phyloP scores from a whole-genome alignment of 2,888 invertebrate genomes.

The Torymus tubicola region DNA sequence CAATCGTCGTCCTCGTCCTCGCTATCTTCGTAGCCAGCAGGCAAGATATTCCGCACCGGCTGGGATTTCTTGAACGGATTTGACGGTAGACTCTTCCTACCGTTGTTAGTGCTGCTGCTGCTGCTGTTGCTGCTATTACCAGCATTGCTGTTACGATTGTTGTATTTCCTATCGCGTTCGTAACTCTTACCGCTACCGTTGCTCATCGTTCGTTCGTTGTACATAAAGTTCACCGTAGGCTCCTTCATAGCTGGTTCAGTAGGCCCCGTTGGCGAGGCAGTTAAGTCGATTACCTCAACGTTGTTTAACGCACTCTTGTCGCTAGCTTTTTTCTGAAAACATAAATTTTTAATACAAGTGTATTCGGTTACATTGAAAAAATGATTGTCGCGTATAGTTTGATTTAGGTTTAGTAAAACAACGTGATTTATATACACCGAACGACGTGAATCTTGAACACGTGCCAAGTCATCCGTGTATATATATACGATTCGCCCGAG shows the following conservation, averaged over 20 bases:
- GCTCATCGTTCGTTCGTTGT: slow-evolving; percentile 58
- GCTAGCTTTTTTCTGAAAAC: no score
- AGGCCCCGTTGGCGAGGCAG: slow-evolving; percentile 59
- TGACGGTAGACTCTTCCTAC: no score
- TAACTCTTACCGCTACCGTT: slow-evolving; percentile 56
- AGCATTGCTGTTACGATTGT: slow-evolving; percentile 1
- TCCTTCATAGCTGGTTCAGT: no score
- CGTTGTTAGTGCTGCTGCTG: neutral
- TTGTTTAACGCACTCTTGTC: neutral
- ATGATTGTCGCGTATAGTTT: no score
- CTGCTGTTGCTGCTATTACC: neutral
- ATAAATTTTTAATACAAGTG: no score
- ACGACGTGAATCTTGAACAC: no score
- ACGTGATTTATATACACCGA: no score
- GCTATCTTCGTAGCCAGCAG: slow-evolving; percentile 66
- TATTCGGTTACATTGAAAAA: no score
- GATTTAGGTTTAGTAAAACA: no score
- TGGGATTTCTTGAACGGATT: slow-evolving; percentile 35
- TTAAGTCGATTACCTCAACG: slow-evolving; percentile 64
- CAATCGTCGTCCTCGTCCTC: slow-evolving; percentile 60
- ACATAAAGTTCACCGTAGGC: slow-evolving; percentile 53
- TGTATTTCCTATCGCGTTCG: neutral
- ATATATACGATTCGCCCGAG: no score
- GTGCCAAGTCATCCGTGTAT: no score
- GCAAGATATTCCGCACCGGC: slow-evolving; percentile 45